phyloP scores from a whole-genome alignment of 2,797 vertebrate species.

The Protosalanx chinensis region DNA sequence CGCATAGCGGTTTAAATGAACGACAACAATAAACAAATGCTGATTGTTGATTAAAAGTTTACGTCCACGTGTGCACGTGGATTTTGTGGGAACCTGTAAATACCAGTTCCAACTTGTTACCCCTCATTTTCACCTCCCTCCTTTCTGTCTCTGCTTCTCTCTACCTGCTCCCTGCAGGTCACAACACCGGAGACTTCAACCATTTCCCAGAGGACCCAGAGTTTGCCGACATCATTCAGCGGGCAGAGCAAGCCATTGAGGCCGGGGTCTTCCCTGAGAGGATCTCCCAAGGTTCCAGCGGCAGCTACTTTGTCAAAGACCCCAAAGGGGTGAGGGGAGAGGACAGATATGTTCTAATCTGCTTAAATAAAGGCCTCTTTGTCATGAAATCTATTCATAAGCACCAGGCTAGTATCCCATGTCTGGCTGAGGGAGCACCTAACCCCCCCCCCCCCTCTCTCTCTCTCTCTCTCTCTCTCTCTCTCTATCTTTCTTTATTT shows the following conservation, averaged over 20 bases:
- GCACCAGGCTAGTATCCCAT: background rate
- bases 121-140: too few relatives aligned
- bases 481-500: background rate
- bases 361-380: too few relatives aligned
- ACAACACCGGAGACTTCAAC: constrained; percentile 80
- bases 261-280: constrained; percentile 87
- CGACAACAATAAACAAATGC: too few relatives aligned
- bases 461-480: background rate
- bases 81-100: background rate
- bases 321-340: constrained; percentile 82
- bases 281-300: constrained; percentile 96
- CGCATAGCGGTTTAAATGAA: too few relatives aligned
- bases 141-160: background rate
- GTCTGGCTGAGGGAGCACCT: background rate
- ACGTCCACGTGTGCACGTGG: background rate
- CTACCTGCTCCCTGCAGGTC: constrained; percentile 48
- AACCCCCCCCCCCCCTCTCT: background rate
- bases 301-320: constrained; percentile 98
- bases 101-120: too few relatives aligned
- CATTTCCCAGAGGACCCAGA: constrained; percentile 86
- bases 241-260: constrained; percentile 90
- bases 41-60: too few relatives aligned
- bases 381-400: too few relatives aligned
- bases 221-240: constrained; percentile 86
- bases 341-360: background rate